phyloP scores from a whole-genome alignment of 1,140 invertebrate species.

The Drosophila truncata region DNA sequence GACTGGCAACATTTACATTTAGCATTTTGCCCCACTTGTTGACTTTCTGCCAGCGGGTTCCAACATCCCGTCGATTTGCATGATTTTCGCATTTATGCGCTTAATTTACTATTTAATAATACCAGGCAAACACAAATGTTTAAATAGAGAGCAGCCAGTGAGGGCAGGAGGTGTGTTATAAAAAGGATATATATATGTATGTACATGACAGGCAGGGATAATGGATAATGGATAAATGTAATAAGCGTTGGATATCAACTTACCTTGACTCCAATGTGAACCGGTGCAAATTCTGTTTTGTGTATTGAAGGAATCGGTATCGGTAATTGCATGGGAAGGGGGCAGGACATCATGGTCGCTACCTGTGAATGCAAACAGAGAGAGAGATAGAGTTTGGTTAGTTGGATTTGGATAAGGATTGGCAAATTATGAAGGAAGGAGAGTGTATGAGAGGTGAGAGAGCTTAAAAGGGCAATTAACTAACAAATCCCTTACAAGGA shows the following conservation, averaged over 20 bases:
- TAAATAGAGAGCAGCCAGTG: not conserved
- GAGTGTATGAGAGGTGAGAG: not conserved
- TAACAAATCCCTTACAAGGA: not conserved
- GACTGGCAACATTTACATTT: constrained; percentile 68
- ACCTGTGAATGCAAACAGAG: constrained; percentile 85
- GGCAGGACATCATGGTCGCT: constrained; percentile 89
- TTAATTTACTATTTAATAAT: constrained; percentile 79
- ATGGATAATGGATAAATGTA: constrained; percentile 16
- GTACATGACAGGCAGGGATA: not conserved
- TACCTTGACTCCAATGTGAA: constrained; percentile 88
- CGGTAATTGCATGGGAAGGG: constrained; percentile 87
- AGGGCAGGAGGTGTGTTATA: not conserved
- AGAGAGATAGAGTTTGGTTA: constrained; percentile 53
- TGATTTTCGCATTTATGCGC: constrained; percentile 74
- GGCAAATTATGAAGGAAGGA: not conserved
- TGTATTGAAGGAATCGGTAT: constrained; percentile 87
- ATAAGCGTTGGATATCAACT: constrained; percentile 39
- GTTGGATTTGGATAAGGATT: constrained; percentile 37
- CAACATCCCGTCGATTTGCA: constrained; percentile 63
- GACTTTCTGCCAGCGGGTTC: constrained; percentile 59
- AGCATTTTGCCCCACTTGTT: constrained; percentile 72
- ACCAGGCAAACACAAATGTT: constrained; percentile 38
- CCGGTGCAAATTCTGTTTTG: constrained; percentile 86
- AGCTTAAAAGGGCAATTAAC: not conserved
- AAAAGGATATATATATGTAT: not conserved